Conservation (phyloP, 2,797 vertebrate species). For the Syngnathus rostellatus region DNA sequence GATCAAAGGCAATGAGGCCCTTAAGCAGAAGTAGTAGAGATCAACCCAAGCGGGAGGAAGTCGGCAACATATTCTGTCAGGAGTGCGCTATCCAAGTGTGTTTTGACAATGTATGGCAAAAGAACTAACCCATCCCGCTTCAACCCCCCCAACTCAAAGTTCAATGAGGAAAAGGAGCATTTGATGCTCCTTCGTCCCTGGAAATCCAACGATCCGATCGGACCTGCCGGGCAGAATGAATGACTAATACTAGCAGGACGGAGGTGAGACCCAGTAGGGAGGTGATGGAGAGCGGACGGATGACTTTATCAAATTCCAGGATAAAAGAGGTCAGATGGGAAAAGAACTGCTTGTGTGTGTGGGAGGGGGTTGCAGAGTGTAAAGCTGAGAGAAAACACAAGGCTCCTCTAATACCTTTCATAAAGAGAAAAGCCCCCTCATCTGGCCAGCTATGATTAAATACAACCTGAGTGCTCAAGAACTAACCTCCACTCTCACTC, state of each 20-base stretch:
- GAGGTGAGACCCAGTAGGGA: slow-evolving; percentile 30
- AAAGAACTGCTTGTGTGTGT: slow-evolving; percentile 29
- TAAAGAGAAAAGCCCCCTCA: slow-evolving; percentile 70
- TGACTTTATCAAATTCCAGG: slow-evolving; percentile 71
- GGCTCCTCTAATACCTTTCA: slow-evolving; percentile 68
- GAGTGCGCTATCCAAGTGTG: slow-evolving; percentile 36
- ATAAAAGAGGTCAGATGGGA: slow-evolving; percentile 66
- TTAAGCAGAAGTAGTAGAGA: slow-evolving; percentile 56
- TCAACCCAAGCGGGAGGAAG: slow-evolving; percentile 46
- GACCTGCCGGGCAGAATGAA: neutral
- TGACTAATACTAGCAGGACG: neutral
- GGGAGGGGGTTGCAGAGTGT: slow-evolving; percentile 51
- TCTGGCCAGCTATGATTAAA: slow-evolving; percentile 65
- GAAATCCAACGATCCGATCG: neutral
- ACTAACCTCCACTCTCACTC: slow-evolving; percentile 47
- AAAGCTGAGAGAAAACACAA: slow-evolving; percentile 69
- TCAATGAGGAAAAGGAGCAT: slow-evolving; percentile 23
- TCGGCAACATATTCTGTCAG: slow-evolving; percentile 53
- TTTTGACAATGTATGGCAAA: slow-evolving; percentile 55
- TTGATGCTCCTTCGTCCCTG: slow-evolving; percentile 22
- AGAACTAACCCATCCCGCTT: slow-evolving; percentile 28
- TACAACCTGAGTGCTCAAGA: slow-evolving; percentile 57
- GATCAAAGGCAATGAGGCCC: slow-evolving; percentile 60
- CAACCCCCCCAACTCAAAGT: slow-evolving; percentile 22
- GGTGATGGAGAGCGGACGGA: slow-evolving; percentile 36